Conservation (phyloP, 2,113 vertebrate genomes). For the Indicator indicator region DNA sequence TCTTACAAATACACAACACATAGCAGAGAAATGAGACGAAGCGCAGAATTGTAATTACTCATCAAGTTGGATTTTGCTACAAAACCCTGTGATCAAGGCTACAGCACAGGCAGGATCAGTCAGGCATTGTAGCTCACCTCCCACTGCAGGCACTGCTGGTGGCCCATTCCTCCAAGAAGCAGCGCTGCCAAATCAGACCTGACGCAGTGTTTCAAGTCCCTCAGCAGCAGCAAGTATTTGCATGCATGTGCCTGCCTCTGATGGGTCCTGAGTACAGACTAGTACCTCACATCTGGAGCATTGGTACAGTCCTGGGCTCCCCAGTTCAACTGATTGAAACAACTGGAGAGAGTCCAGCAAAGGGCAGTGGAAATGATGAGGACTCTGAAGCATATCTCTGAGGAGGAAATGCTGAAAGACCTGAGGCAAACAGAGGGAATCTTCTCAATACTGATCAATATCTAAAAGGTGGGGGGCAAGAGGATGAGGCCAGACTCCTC, state of each 20-base stretch:
- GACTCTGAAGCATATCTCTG: no score
- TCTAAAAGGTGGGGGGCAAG: no score
- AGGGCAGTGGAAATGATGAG: no score
- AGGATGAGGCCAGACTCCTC: no score
- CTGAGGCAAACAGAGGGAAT: no score
- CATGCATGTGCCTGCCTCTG: neutral
- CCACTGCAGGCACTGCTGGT: neutral
- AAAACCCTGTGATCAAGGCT: neutral
- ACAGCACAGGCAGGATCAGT: neutral
- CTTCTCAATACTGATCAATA: no score
- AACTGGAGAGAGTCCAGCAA: no score
- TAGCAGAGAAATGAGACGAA: neutral
- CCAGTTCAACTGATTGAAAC: no score
- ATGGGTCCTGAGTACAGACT: neutral
- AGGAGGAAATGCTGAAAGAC: no score
- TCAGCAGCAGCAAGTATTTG: accelerated
- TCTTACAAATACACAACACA: neutral
- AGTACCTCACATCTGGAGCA: neutral
- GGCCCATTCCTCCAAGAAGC: neutral
- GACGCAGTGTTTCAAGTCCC: neutral
- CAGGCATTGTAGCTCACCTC: neutral
- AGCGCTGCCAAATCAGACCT: neutral
- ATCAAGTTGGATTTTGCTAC: neutral
- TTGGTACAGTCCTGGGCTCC: no score
- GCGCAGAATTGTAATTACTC: neutral